Evolutionary conservation across 2,797 vertebrate genomes (phyloP), one percentile per base, ranked within the genome.

Genomic region (Xiphophorus birchmanni): DNA sequence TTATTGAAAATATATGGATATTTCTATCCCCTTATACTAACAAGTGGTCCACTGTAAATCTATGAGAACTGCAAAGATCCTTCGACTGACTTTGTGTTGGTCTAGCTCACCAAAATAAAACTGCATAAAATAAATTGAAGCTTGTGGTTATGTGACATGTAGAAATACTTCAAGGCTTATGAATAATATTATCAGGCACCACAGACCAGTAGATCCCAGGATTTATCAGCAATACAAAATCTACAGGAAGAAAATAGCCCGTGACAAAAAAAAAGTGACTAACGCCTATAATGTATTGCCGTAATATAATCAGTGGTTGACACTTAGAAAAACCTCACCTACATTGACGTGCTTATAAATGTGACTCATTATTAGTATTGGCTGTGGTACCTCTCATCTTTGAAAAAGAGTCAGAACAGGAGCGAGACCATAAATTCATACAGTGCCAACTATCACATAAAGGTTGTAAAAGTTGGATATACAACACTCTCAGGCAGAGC

Each of bases 401-500:
- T 82, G 37, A 37, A 76, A 82, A 81, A 54, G 13, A 37, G 21
- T 15, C 45, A 67, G 12, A 73, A 69, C 65, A 65, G 9, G 40
- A 73, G n/a, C 15, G 32, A 73, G 21, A 18, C 48, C 73, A 78
- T 82, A 54, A 37, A 83, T 77, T 7, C 67, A 74, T 75, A 73
- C 17, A 60, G n/a, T 7, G 2, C 23, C 29, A 63, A 63, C 47
- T 71, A 75, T 50, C 58, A 78, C 74, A 10, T 79, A 23, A 69
- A 80, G 26, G 63, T 9, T 54, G 10, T 83, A 58, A 74, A 80
- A 73, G 17, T 12, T 60, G 56, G 10, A 78, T 73, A 60, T 78
- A 82, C 35, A 82, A 73, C 75, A 29, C 75, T 76, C 32, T 79
- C 74, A 7, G 35, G 73, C 78, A 81, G 42, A 86, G 73, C 73